These are phyloP conservation scores for Pao palembangensis DNA, from an alignment of 2,113 vertebrate genomes.

Conservation along the genomic window DNA sequence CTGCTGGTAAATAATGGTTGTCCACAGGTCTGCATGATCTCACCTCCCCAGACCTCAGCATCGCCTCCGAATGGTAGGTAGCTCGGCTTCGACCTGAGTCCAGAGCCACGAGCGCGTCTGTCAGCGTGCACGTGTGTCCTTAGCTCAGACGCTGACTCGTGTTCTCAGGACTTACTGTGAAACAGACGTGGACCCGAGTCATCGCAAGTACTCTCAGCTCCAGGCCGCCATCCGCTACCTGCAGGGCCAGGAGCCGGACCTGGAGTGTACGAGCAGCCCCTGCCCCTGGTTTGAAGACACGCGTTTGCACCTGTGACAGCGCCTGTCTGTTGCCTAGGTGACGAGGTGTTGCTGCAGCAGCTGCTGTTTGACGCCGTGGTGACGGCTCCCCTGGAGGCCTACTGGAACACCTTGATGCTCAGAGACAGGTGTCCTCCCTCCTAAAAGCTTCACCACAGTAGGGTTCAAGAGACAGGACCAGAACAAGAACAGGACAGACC, in stretches of 20 bases:
- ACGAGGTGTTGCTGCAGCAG: slow-evolving; percentile 86
- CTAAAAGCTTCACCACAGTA: not conserved
- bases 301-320: not conserved
- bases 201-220: slow-evolving; percentile 87
- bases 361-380: slow-evolving; percentile 90
- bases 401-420: slow-evolving; percentile 89
- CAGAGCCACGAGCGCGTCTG: no score
- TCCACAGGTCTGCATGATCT: slow-evolving; percentile 89
- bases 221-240: slow-evolving; percentile 87
- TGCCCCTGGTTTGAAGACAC: no score
- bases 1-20: not conserved
- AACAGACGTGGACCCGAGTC: slow-evolving; percentile 88
- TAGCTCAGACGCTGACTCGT: no score
- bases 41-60: slow-evolving; percentile 86
- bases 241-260: slow-evolving; percentile 82
- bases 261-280: slow-evolving; percentile 79
- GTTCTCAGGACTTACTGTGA: slow-evolving; percentile 89
- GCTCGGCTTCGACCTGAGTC: no score
- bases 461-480: no score
- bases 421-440: slow-evolving; percentile 62
- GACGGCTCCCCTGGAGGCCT: slow-evolving; percentile 92
- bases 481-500: no score
- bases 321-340: slow-evolving; percentile 72
- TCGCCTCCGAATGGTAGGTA: slow-evolving; percentile 88
- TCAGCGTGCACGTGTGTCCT: no score